Percentiles rank a stretch among this genome's conserved stretches.
Evolutionary conservation across 2,888 invertebrate genomes (phyloP).

Genomic region (Oscheius onirici): DNA sequence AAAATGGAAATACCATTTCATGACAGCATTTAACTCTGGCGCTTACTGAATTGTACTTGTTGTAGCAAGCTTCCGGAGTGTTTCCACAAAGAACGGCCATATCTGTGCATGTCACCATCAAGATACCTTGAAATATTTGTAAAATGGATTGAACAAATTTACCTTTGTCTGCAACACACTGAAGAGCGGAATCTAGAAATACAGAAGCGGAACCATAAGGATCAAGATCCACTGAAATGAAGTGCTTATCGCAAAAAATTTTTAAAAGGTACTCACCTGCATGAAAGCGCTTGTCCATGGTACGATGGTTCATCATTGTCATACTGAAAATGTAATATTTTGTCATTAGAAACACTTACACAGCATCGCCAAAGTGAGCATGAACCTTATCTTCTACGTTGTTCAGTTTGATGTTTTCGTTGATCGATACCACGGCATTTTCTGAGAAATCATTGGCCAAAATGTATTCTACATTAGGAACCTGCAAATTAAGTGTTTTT

Average conservation of each 20-base stretch:
- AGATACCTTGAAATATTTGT: conserved; percentile 77
- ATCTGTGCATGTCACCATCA: conserved; percentile 95
- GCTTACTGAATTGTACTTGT: conserved; percentile 91
- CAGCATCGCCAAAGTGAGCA: conserved; percentile 86
- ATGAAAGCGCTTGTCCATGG: conserved; percentile 80
- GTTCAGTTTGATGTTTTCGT: conserved; percentile 83
- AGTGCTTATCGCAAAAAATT: too few relatives aligned
- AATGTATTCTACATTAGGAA: conserved; percentile 58
- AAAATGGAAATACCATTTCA: conserved; percentile 81
- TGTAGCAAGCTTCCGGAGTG: conserved; percentile 89
- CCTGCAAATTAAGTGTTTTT: too few relatives aligned
- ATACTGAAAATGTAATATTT: conserved; percentile 76
- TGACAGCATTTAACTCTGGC: conserved; percentile 88
- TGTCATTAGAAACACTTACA: conserved; percentile 75
- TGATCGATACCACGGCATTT: conserved; percentile 86
- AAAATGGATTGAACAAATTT: not conserved
- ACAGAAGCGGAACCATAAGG: conserved; percentile 94
- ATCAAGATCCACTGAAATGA: conserved; percentile 84
- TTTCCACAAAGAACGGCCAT: conserved; percentile 93
- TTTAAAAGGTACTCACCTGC: conserved; percentile 72
- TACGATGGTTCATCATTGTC: conserved; percentile 84
- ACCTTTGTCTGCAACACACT: conserved; percentile 73
- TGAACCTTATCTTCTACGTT: conserved; percentile 81
- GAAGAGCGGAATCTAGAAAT: conserved; percentile 88
- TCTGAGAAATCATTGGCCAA: conserved; percentile 79